These are phyloP conservation scores for Ataeniobius toweri DNA, from an alignment of 2,797 vertebrate species.

Conservation along the genomic window DNA sequence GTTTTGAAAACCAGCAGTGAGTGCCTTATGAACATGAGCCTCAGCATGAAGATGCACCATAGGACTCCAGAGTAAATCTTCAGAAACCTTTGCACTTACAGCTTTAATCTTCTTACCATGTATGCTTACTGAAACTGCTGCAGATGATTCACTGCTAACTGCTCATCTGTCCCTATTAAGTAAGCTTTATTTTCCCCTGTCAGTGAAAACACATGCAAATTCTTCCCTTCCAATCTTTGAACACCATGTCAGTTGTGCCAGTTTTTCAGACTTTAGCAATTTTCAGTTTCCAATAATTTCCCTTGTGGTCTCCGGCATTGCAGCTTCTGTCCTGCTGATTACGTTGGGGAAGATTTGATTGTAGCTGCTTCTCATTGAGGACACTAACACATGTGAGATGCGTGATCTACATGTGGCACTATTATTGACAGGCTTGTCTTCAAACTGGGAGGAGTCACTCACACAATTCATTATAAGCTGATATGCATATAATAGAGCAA, in stretches of 20 bases:
- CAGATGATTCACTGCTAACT: not conserved
- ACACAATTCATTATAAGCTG: constrained; percentile 2
- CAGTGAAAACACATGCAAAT: not conserved
- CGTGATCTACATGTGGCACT: constrained; percentile 2
- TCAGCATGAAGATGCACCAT: not conserved
- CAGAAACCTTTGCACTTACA: not conserved
- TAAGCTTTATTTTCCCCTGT: not conserved
- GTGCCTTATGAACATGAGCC: not conserved
- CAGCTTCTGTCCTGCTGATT: constrained; percentile 8
- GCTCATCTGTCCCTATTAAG: not conserved
- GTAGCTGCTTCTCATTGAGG: not conserved
- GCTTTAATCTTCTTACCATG: not conserved
- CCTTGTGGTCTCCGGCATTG: constrained; percentile 1
- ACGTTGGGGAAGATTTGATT: not conserved
- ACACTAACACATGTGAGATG: not conserved
- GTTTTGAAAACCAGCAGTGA: not conserved
- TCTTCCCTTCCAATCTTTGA: not conserved
- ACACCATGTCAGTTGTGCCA: not conserved
- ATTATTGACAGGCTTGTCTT: constrained; percentile 3
- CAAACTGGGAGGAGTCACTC: not conserved
- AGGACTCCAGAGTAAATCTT: not conserved
- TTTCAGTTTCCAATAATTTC: not conserved
- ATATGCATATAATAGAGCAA: constrained; percentile 17
- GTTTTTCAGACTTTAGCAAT: not conserved
- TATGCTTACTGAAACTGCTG: not conserved